Conservation (phyloP, 2,113 vertebrate species). For the Hemiprocne comata region DNA sequence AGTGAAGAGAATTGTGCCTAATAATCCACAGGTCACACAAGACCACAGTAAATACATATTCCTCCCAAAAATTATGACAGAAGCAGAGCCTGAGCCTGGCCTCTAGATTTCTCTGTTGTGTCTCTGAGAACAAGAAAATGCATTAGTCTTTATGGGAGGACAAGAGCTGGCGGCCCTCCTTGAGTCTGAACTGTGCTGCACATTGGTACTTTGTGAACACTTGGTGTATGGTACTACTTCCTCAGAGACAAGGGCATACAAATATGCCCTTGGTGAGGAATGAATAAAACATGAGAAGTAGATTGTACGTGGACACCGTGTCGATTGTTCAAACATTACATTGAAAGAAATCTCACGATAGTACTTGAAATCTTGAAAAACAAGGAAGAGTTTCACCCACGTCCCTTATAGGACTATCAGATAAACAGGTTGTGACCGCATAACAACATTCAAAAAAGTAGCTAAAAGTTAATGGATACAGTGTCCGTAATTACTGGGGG, state of each 20-base stretch:
- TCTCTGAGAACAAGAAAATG: neutral
- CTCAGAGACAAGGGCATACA: neutral
- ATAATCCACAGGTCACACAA: neutral
- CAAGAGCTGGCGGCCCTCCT: neutral
- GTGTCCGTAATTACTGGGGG: neutral
- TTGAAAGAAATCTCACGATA: neutral
- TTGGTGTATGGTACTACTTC: neutral
- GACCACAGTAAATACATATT: neutral
- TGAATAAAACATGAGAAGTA: neutral
- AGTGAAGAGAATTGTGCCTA: neutral
- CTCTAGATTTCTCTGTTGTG: neutral
- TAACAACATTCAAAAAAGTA: neutral
- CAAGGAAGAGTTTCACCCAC: neutral
- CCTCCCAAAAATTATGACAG: neutral
- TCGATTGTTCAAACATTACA: neutral
- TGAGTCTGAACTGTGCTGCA: neutral
- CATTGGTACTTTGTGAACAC: neutral
- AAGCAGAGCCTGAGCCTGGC: neutral
- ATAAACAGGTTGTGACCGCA: neutral
- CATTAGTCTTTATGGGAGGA: fast-evolving
- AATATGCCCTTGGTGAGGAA: neutral
- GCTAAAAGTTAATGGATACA: neutral
- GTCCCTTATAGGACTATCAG: neutral
- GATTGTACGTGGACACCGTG: neutral
- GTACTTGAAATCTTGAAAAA: neutral